Conservation (phyloP, 2,888 invertebrate genomes). For the Nipponacmea schrenckii region DNA sequence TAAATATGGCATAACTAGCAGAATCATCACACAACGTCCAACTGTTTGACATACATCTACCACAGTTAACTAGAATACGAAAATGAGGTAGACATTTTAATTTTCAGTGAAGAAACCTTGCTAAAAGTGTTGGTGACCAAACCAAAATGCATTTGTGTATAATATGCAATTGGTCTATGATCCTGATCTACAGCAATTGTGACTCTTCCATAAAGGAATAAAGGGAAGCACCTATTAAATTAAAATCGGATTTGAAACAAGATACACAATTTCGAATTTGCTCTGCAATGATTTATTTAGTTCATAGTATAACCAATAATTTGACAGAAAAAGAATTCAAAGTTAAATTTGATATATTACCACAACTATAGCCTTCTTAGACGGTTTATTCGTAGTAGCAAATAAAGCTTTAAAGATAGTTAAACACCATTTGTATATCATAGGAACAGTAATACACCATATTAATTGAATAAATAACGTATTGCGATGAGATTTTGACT, state of each 20-base stretch:
- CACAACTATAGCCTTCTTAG: constrained; percentile 13
- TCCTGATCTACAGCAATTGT: too few species aligned
- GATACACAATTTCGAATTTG: too few species aligned
- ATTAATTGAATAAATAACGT: neutral
- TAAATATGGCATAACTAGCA: neutral
- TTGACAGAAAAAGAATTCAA: too few species aligned
- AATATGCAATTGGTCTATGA: too few species aligned
- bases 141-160: too few species aligned
- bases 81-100: neutral
- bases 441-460: neutral
- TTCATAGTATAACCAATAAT: too few species aligned
- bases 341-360: constrained; percentile 26
- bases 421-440: neutral
- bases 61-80: constrained; percentile 26
- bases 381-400: constrained; percentile 15
- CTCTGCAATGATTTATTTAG: too few species aligned
- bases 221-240: too few species aligned
- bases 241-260: too few species aligned
- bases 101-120: too few species aligned
- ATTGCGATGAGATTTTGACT: neutral
- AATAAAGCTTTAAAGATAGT: constrained; percentile 23
- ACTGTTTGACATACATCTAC: constrained; percentile 23
- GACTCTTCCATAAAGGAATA: too few species aligned
- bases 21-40: constrained; percentile 15
- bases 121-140: too few species aligned